Conservation (phyloP, 1,140 invertebrate species). For the Calycopis cecrops region DNA sequence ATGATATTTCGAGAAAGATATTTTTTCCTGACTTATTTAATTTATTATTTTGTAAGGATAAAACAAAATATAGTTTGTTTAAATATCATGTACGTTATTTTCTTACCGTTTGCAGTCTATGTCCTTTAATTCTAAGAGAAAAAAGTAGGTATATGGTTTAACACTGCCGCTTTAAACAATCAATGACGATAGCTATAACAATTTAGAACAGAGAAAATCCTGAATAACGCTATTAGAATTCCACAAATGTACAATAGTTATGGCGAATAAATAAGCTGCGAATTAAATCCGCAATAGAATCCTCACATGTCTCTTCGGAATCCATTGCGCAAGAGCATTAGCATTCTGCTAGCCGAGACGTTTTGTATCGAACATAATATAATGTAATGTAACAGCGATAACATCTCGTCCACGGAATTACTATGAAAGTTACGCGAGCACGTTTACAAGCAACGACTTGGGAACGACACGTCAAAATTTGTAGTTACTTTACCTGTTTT, state of each 20-base stretch:
- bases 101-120: too few relatives aligned
- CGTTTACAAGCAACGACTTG: conserved; percentile 26
- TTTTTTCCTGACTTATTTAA: too few relatives aligned
- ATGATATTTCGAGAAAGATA: too few relatives aligned
- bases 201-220: neutral
- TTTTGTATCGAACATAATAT: conserved; percentile 33
- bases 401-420: conserved; percentile 48
- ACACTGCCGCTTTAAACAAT: too few relatives aligned
- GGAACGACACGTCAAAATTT: conserved; percentile 22
- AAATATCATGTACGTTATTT: too few relatives aligned
- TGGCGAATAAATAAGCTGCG: neutral
- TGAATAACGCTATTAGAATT: conserved; percentile 41
- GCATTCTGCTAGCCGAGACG: conserved; percentile 32
- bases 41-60: too few relatives aligned
- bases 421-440: conserved; percentile 39
- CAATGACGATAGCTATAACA: too few relatives aligned
- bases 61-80: too few relatives aligned
- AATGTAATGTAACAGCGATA: conserved; percentile 38
- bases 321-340: conserved; percentile 1
- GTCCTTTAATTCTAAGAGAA: too few relatives aligned
- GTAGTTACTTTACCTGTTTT: too few relatives aligned
- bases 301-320: neutral
- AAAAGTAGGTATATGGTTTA: too few relatives aligned
- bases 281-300: conserved; percentile 5
- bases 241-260: neutral